A percentile compares a stretch with the other conserved stretches of the same genome.
These are phyloP conservation scores for Sorex fumeus DNA, from an alignment of 2,113 vertebrate genomes.

Conservation along the genomic window DNA sequence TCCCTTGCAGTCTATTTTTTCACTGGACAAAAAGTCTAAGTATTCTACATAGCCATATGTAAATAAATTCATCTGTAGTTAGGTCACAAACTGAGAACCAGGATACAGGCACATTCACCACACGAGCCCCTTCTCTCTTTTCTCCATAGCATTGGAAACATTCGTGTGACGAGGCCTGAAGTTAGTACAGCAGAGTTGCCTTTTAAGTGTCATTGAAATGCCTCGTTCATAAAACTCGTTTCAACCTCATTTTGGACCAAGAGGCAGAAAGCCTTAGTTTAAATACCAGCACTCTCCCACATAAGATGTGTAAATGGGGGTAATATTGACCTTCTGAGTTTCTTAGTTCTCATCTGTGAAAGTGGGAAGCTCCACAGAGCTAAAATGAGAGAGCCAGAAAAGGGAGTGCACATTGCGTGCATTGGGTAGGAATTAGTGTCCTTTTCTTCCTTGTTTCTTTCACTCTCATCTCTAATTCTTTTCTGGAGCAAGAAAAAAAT, in stretches of 20 bases:
- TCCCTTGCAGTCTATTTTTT: not conserved
- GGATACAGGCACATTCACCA: not conserved
- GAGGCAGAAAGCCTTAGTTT: conserved; percentile 4
- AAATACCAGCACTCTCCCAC: not conserved
- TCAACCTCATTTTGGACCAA: not conserved
- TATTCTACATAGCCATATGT: not conserved
- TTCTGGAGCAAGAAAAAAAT: not conserved
- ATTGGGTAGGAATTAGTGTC: not conserved
- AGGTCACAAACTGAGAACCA: not conserved
- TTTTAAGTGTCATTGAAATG: not conserved
- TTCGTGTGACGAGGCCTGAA: not conserved
- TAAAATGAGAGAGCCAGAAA: not conserved
- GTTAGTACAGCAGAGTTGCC: not conserved
- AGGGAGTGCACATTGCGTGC: not conserved
- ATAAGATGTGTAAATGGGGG: not conserved
- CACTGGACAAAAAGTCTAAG: not conserved
- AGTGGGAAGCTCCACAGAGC: not conserved
- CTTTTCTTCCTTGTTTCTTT: conserved; percentile 18
- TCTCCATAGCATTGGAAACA: not conserved
- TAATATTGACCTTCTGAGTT: not conserved
- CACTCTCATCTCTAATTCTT: not conserved
- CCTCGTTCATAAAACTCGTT: not conserved
- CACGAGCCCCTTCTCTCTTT: not conserved
- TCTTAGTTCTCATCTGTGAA: not conserved
- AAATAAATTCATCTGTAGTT: not conserved